Conservation (phyloP, 2,113 vertebrate species). For the Lycaon pictus region DNA sequence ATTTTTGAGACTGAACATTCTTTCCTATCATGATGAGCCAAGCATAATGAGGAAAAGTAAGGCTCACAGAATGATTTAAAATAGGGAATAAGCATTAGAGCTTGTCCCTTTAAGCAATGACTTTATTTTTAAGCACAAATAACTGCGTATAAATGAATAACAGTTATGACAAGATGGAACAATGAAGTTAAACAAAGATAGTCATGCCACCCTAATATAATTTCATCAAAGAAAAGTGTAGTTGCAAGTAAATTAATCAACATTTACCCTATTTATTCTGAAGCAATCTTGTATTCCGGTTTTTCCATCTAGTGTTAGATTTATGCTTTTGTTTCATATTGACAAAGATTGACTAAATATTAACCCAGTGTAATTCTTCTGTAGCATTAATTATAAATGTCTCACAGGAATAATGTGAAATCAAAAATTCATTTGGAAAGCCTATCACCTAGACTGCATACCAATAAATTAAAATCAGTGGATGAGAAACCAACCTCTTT, state of each 20-base stretch:
- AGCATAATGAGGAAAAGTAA: conserved; percentile 50
- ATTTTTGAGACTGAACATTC: neutral
- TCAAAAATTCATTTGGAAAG: conserved; percentile 70
- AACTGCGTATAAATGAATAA: conserved; percentile 17
- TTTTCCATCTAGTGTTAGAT: conserved; percentile 50
- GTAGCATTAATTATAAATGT: conserved; percentile 71
- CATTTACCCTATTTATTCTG: conserved; percentile 71
- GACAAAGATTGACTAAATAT: conserved; percentile 73
- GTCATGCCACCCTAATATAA: conserved; percentile 1
- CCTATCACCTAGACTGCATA: conserved; percentile 36
- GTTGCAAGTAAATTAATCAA: conserved; percentile 60
- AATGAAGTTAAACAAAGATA: conserved; percentile 62
- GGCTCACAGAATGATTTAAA: conserved; percentile 54
- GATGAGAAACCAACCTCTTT: conserved; percentile 60
- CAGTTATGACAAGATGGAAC: conserved; percentile 42
- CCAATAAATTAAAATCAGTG: conserved; percentile 70
- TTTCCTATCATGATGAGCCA: conserved; percentile 1
- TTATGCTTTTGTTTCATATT: conserved; percentile 66
- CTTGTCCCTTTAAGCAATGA: conserved; percentile 24
- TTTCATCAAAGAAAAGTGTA: conserved; percentile 65
- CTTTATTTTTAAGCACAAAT: conserved; percentile 65
- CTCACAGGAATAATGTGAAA: conserved; percentile 62
- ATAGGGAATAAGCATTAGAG: conserved; percentile 20
- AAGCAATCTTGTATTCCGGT: conserved; percentile 48
- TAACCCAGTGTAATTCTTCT: conserved; percentile 61